Percentiles rank a stretch among this genome's conserved stretches.
Evolutionary conservation across 1,140 invertebrate genomes (phyloP).

Genomic region (Hycleus phaleratus): DNA sequence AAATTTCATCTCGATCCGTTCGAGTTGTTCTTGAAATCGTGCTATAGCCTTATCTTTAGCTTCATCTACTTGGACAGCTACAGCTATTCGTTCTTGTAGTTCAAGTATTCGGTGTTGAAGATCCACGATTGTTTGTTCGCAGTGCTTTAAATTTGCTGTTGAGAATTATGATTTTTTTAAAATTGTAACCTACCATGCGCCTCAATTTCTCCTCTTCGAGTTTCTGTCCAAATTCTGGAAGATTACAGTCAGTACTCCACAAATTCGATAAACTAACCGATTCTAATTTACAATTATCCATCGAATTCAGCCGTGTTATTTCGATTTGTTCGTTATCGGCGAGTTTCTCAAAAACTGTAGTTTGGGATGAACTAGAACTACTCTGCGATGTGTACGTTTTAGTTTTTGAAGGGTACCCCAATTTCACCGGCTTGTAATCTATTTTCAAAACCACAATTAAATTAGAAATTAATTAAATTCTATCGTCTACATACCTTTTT

Average conservation of each 20-base stretch:
- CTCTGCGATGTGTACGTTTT: no score
- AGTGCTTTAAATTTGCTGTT: slow-evolving; percentile 48
- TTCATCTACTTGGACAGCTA: slow-evolving; percentile 65
- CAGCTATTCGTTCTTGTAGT: slow-evolving; percentile 67
- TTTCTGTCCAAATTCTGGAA: slow-evolving; percentile 41
- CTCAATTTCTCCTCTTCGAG: slow-evolving; percentile 69
- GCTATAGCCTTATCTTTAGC: slow-evolving; percentile 62
- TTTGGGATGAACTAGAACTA: slow-evolving; percentile 4
- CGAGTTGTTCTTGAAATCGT: slow-evolving; percentile 53
- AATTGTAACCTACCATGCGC: slow-evolving; percentile 48
- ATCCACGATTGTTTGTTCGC: slow-evolving; percentile 66
- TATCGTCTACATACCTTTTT: no score
- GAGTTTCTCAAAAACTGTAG: slow-evolving; percentile 24
- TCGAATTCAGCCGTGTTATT: neutral
- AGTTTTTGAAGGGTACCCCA: no score
- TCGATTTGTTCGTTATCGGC: neutral
- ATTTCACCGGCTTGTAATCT: no score
- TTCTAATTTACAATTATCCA: slow-evolving; percentile 27
- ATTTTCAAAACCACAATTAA: no score
- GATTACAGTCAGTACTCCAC: slow-evolving; percentile 41
- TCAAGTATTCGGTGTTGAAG: slow-evolving; percentile 64
- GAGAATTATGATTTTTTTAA: neutral
- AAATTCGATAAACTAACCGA: slow-evolving; percentile 47
- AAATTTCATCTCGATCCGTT: slow-evolving; percentile 33
- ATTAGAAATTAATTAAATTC: no score